These are phyloP conservation scores for Xerus rutilus DNA, from an alignment of 2,797 vertebrate species.

Conservation along the genomic window DNA sequence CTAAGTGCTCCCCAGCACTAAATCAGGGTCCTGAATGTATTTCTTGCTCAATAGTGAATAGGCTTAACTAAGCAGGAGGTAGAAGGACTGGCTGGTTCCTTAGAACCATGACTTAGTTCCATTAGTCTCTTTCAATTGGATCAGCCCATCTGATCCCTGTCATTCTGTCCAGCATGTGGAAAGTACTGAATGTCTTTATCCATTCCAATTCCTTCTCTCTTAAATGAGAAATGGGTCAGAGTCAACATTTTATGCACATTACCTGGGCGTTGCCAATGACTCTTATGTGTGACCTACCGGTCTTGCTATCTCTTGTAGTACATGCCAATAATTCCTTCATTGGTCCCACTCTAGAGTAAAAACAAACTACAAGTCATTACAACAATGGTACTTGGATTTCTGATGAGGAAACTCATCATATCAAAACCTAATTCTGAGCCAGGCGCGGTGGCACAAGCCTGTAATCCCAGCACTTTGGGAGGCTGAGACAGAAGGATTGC, in stretches of 20 bases:
- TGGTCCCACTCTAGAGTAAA: slow-evolving; percentile 23
- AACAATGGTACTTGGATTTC: slow-evolving; percentile 15
- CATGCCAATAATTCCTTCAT: slow-evolving; percentile 12
- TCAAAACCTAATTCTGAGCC: slow-evolving; percentile 17
- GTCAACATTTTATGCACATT: neutral
- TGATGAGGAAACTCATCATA: neutral
- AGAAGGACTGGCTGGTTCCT: slow-evolving; percentile 20
- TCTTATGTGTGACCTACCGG: slow-evolving; percentile 1
- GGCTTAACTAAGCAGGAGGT: neutral
- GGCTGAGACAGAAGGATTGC: no score
- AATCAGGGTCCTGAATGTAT: neutral
- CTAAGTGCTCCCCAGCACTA: neutral
- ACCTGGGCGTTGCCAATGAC: neutral
- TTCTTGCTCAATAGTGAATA: neutral
- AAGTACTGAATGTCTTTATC: neutral
- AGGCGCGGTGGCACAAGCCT: no score
- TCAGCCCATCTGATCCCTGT: neutral
- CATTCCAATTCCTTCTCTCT: slow-evolving; percentile 47
- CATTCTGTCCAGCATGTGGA: neutral
- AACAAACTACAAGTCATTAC: slow-evolving; percentile 32
- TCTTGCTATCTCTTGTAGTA: neutral
- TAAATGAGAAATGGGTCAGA: slow-evolving; percentile 37
- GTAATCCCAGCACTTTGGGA: no score
- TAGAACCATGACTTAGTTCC: slow-evolving; percentile 30
- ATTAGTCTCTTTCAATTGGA: slow-evolving; percentile 31